Conservation (phyloP, 2,888 invertebrate species). For the Nomada fabriciana region DNA sequence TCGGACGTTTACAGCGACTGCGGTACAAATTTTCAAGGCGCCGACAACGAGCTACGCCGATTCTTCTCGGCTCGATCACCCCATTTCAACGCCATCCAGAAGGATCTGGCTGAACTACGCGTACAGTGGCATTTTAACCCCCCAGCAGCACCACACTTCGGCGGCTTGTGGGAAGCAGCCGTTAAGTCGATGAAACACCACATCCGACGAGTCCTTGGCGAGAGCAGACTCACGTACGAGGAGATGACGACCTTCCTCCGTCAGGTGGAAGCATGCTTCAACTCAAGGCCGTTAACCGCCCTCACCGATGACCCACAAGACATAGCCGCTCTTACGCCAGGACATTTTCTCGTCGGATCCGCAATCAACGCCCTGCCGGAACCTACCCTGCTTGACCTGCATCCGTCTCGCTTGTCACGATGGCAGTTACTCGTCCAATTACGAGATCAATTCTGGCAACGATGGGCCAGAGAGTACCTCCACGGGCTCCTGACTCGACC, state of each 20-base stretch:
- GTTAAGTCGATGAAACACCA: too few species aligned
- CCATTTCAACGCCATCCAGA: background rate
- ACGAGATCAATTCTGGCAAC: background rate
- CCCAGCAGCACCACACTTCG: background rate
- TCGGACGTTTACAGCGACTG: background rate
- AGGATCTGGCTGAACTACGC: too few species aligned
- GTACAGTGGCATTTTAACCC: background rate
- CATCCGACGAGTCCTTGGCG: background rate
- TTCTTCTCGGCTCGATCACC: background rate
- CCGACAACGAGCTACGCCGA: background rate
- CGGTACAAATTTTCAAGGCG: conserved; percentile 2
- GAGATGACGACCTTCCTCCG: background rate
- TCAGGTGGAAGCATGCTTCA: background rate
- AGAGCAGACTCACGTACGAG: background rate
- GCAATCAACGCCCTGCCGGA: background rate
- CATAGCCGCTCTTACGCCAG: background rate
- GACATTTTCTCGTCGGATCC: background rate
- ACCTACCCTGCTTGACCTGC: background rate
- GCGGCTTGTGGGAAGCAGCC: too few species aligned
- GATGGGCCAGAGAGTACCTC: background rate
- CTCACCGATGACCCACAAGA: background rate
- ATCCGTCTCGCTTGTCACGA: background rate
- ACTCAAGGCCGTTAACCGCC: background rate
- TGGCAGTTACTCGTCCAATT: background rate
- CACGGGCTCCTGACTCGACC: background rate